These are phyloP conservation scores for Tridacna gigas DNA, from an alignment of 2,888 invertebrate genomes.

Conservation along the genomic window DNA sequence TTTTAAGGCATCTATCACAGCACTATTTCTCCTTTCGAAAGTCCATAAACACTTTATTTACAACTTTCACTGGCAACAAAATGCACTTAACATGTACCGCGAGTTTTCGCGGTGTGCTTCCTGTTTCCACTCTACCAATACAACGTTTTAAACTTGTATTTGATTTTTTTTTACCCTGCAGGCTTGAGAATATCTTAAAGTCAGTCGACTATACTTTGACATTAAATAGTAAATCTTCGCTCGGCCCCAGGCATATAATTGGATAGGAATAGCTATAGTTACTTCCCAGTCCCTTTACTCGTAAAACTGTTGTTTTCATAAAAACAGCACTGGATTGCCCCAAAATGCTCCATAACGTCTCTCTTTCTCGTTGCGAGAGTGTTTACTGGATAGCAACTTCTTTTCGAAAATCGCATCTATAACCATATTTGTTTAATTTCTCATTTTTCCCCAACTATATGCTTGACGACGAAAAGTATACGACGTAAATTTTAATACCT, in stretches of 20 bases:
- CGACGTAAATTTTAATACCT: no score
- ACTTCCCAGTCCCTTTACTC: background rate
- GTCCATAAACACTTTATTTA: slow-evolving; percentile 11
- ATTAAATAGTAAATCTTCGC: slow-evolving; percentile 28
- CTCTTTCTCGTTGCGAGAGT: background rate
- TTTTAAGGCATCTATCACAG: background rate
- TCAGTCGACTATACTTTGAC: slow-evolving; percentile 19
- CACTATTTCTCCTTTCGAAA: background rate
- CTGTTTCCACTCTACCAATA: background rate
- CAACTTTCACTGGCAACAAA: slow-evolving; percentile 11
- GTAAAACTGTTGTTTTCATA: no score
- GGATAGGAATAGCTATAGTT: slow-evolving; percentile 15
- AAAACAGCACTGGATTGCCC: no score
- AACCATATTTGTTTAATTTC: no score
- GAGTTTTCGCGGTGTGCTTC: slow-evolving; percentile 9
- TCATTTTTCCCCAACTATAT: no score
- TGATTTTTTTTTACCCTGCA: slow-evolving; percentile 11
- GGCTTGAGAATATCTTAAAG: slow-evolving; percentile 14
- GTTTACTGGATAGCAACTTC: no score
- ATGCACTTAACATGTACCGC: slow-evolving; percentile 20
- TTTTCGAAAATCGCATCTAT: no score
- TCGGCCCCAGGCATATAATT: slow-evolving; percentile 18
- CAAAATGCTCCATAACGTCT: no score
- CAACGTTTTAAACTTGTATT: slow-evolving; percentile 16
- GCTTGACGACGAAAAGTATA: no score